Evolutionary conservation across 2,888 invertebrate genomes (phyloP).

Genomic region (Halocaridina rubra): DNA sequence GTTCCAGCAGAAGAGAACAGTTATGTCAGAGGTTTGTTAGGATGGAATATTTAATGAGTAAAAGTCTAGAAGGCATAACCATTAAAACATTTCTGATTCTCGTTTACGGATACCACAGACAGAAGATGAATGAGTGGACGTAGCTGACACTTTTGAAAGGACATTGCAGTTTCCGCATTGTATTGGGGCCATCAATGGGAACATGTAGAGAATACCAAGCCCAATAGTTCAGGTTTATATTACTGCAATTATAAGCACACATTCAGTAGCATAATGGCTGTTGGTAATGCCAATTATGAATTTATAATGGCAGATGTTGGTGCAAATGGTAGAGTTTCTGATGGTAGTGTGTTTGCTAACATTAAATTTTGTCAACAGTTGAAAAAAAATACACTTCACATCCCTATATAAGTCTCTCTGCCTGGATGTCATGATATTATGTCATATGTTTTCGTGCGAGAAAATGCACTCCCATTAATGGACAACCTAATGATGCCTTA

Average conservation of each 20-base stretch:
- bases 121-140: conserved; percentile 1
- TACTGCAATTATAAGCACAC: neutral
- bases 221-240: neutral
- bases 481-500: neutral
- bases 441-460: neutral
- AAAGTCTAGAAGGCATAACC: neutral
- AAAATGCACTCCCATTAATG: neutral
- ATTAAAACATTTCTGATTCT: neutral
- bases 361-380: too few relatives aligned
- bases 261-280: neutral
- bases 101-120: neutral
- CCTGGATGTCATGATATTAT: too few relatives aligned
- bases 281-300: too few relatives aligned
- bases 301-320: conserved; percentile 27
- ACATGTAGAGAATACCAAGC: neutral
- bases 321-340: conserved; percentile 14
- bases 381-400: neutral
- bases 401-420: neutral
- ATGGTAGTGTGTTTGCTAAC: too few relatives aligned
- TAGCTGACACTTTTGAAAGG: neutral
- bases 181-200: neutral
- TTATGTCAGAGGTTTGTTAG: neutral
- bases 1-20: neutral
- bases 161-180: conserved; percentile 9
- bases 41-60: neutral